Conservation (phyloP, 2,888 invertebrate genomes). For the Rotaria macrura region DNA sequence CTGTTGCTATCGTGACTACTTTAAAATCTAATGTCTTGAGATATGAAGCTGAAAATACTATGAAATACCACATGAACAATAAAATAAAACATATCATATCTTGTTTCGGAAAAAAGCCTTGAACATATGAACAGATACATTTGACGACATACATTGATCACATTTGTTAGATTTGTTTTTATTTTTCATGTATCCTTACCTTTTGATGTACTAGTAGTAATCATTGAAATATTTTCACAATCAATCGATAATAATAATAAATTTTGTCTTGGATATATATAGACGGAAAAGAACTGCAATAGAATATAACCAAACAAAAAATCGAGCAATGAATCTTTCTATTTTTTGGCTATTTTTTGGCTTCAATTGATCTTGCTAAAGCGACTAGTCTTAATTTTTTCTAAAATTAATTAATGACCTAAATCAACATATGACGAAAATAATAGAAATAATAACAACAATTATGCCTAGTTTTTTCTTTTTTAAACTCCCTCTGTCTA, state of each 20-base stretch:
- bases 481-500: not conserved
- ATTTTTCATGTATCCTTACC: not conserved
- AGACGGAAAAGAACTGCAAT: not conserved
- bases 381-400: not conserved
- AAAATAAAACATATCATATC: not conserved
- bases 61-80: not conserved
- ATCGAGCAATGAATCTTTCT: not conserved
- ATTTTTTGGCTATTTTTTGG: not conserved
- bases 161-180: not conserved
- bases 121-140: not conserved
- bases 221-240: not conserved
- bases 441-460: not conserved
- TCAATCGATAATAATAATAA: not conserved
- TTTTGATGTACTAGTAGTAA: not conserved
- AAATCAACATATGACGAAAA: not conserved
- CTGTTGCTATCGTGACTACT: not conserved
- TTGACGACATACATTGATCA: not conserved
- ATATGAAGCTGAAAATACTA: not conserved
- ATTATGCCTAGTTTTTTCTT: not conserved
- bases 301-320: not conserved
- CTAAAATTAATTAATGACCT: not conserved
- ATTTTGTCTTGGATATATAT: not conserved
- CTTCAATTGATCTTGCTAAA: not conserved
- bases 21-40: not conserved
- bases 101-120: not conserved